Conservation (phyloP, 2,888 invertebrate genomes). For the Acanthosepion esculentum region DNA sequence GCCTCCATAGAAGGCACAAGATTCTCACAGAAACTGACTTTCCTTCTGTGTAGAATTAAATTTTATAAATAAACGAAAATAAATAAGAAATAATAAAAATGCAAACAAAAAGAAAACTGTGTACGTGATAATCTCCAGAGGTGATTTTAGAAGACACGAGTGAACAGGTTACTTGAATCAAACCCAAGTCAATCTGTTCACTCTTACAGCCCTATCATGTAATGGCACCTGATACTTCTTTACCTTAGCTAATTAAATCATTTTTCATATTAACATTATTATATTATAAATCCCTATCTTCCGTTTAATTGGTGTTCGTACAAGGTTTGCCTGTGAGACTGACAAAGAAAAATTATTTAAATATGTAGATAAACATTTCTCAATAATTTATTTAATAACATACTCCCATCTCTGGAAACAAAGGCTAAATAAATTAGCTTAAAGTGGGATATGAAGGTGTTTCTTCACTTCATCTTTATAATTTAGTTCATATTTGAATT, state of each 20-base stretch:
- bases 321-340: not conserved
- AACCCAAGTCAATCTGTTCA: constrained; percentile 33
- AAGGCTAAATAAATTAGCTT: no score
- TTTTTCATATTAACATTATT: not conserved
- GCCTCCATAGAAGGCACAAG: not conserved
- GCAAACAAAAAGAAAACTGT: not conserved
- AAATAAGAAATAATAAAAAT: not conserved
- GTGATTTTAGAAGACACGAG: constrained; percentile 9
- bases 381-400: not conserved
- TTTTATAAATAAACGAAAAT: not conserved
- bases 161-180: constrained; percentile 33
- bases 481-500: not conserved
- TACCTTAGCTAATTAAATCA: not conserved
- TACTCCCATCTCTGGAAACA: no score
- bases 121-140: not conserved
- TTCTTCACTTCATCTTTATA: not conserved
- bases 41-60: not conserved
- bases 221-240: not conserved
- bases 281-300: not conserved
- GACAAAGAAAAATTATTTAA: not conserved
- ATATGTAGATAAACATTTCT: not conserved
- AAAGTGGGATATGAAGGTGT: not conserved
- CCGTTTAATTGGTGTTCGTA: not conserved
- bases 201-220: not conserved
- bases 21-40: not conserved